Evolutionary conservation across 1,140 invertebrate species (phyloP).

Genomic region (Spodoptera frugiperda): DNA sequence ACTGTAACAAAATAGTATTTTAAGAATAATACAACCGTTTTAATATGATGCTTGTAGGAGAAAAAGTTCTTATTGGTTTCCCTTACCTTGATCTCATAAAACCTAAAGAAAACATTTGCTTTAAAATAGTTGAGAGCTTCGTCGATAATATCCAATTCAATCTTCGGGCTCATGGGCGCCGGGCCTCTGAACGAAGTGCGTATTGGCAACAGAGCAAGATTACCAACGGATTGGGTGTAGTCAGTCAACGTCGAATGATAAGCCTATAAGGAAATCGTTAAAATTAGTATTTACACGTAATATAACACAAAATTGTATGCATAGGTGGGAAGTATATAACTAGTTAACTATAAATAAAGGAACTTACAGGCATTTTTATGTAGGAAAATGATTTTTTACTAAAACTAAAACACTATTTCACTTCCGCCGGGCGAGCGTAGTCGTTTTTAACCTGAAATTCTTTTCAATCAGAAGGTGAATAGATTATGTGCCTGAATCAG

Average conservation of each 20-base stretch:
- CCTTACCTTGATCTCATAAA: slow-evolving; percentile 98
- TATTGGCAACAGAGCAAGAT: slow-evolving; percentile 96
- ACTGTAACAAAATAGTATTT: slow-evolving; percentile 87
- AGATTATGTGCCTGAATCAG: background rate
- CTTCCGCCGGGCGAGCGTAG: background rate
- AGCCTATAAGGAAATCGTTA: slow-evolving; percentile 68
- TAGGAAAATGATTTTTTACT: background rate
- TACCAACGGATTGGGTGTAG: slow-evolving; percentile 93
- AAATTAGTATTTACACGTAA: background rate
- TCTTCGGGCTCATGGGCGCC: slow-evolving; percentile 89
- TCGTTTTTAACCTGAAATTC: background rate
- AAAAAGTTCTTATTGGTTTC: background rate
- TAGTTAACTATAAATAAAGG: background rate
- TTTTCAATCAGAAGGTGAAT: background rate
- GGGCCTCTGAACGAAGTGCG: slow-evolving; percentile 96
- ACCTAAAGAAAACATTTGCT: slow-evolving; percentile 99
- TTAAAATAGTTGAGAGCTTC: slow-evolving; percentile 99
- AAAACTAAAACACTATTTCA: background rate
- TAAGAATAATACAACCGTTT: background rate
- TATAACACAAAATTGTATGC: background rate
- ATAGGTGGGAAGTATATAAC: background rate
- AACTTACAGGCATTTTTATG: slow-evolving; percentile 14
- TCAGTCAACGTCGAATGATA: slow-evolving; percentile 97
- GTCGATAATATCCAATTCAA: slow-evolving; percentile 97
- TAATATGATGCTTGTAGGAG: background rate